phyloP scores from a whole-genome alignment of 2,888 invertebrate species.

The Clostera curtula region DNA sequence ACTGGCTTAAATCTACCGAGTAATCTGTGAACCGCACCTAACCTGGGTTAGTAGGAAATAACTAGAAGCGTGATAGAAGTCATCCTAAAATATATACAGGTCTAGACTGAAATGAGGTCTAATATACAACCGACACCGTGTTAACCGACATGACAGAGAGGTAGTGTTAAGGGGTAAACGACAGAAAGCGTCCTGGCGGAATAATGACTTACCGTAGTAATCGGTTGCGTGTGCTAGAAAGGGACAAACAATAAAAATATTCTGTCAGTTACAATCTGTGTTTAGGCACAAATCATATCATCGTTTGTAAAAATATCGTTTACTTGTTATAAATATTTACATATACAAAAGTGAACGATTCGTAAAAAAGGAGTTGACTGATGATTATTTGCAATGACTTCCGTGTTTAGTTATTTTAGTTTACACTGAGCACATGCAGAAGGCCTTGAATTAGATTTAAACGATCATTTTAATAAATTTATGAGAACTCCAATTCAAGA shows the following conservation, averaged over 20 bases:
- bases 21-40: conserved; percentile 54
- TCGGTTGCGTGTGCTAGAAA: conserved; percentile 95
- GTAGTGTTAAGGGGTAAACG: conserved; percentile 43
- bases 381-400: conserved; percentile 44
- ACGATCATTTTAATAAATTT: background rate
- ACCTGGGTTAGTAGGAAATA: conserved; percentile 58
- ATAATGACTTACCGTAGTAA: conserved; percentile 98
- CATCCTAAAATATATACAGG: conserved; percentile 54
- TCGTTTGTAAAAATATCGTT: conserved; percentile 19
- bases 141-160: conserved; percentile 47
- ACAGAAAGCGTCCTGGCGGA: conserved; percentile 73
- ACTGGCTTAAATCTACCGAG: conserved; percentile 42
- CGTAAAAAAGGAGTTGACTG: conserved; percentile 23
- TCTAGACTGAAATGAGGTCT: conserved; percentile 41
- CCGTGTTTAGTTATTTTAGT: conserved; percentile 28
- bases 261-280: conserved; percentile 43
- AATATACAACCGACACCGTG: conserved; percentile 62
- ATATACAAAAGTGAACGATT: conserved; percentile 19
- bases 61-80: conserved; percentile 68
- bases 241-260: conserved; percentile 65
- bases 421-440: conserved; percentile 45
- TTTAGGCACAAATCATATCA: conserved; percentile 16
- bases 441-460: conserved; percentile 25
- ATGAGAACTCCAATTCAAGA: conserved; percentile 2
- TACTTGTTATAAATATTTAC: conserved; percentile 21